Base-by-base conservation (phyloP, 2,888 invertebrate genomes). In the Sminthurides aquaticus region DNA sequence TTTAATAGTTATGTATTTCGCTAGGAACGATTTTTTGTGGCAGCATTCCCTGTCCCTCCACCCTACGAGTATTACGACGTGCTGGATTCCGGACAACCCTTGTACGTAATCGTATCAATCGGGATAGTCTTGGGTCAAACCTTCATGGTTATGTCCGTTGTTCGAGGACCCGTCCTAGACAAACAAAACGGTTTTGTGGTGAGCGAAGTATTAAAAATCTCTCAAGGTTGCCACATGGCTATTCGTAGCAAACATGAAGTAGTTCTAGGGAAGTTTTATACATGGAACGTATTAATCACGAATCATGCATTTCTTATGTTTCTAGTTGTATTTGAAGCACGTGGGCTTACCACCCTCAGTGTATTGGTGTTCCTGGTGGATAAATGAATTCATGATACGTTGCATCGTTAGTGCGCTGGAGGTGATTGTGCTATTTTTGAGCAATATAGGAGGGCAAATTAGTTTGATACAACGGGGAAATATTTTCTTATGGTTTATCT, bases 281-380 rank as follows among this genome's bases (percentile, higher is more conserved):
- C 20, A 5, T 2, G 25, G 20, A 2, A n/a, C 3, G 26, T 28
- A 57, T 27, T 3, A 27, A 27, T 5, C 20, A 25, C 28, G 57
- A 57, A 11, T 5, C 2, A 20, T 25, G 20, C n/a, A 27, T 25
- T 27, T 11, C 28, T 34, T n/a, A 29, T 34, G 52, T 27, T 55
- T 34, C 1, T 20, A 62, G 62, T 8, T 29, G 2, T 62, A 62
- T 20, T 49, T 62, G 24, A 49, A 34, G 11, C 20, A 43, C 20
- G 57, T 57, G 48, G 62, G 62, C 5, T 28, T 62, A 1, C 56
- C 48, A 3, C 43, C 29, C 2, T 26, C 28, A n/a, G 49, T 28
- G 2, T 62, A 62, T 22, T 62, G 62, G 62, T 3, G 25, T 49
- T 56, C 62, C 1, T 62, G 62, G 62, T 62, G 57, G 57, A 11